Evolutionary conservation across 1,140 invertebrate species (phyloP).

Genomic region (Drosophila bocki): DNA sequence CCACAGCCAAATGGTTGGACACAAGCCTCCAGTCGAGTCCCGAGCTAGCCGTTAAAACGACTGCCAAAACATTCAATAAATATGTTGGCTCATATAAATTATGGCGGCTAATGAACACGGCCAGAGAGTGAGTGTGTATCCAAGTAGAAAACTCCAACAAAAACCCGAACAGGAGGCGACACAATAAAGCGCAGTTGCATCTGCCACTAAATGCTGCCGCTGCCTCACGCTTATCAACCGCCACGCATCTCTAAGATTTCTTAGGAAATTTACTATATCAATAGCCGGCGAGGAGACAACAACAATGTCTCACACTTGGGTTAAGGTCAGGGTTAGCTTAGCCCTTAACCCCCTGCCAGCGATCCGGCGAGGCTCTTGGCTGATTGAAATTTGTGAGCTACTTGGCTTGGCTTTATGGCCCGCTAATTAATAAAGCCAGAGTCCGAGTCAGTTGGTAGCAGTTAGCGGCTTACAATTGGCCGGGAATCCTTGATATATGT

Average conservation of each 20-base stretch:
- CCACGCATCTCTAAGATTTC: constrained; percentile 76
- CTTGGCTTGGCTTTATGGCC: constrained; percentile 75
- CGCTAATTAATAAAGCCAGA: constrained; percentile 66
- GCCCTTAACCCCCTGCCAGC: constrained; percentile 5
- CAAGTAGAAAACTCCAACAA: constrained; percentile 1
- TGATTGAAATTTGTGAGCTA: constrained; percentile 79
- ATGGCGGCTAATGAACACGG: constrained; percentile 77
- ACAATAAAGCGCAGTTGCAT: constrained; percentile 71
- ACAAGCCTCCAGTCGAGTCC: constrained; percentile 24
- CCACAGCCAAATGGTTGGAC: constrained; percentile 54
- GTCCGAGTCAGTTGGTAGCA: constrained; percentile 27
- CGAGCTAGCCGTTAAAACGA: constrained; percentile 69
- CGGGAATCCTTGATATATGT: constrained; percentile 23
- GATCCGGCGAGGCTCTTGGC: constrained; percentile 18
- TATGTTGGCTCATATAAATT: constrained; percentile 82
- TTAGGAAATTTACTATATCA: constrained; percentile 78
- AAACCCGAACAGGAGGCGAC: constrained; percentile 16
- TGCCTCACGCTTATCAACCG: constrained; percentile 72
- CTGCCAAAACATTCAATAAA: constrained; percentile 83
- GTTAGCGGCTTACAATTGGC: constrained; percentile 23
- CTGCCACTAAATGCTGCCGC: constrained; percentile 54
- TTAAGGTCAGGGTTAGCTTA: constrained; percentile 41
- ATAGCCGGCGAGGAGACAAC: constrained; percentile 54
- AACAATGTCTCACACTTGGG: constrained; percentile 64
- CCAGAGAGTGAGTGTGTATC: constrained; percentile 36